Conservation (phyloP, 2,888 invertebrate genomes). For the Acleris emargana region DNA sequence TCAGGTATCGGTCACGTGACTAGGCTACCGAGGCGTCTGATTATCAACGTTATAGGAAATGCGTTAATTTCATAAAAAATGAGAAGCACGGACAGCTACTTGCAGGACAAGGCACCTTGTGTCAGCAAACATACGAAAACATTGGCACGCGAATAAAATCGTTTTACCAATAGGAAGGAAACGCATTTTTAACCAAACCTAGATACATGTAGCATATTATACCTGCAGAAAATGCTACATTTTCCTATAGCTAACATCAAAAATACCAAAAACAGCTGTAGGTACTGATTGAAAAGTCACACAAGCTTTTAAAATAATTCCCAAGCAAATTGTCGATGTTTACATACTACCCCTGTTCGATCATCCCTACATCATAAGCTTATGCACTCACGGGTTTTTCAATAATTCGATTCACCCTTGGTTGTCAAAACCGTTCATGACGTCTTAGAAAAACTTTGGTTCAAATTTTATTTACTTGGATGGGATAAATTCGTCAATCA, state of each 20-base stretch:
- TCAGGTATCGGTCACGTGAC: constrained; percentile 71
- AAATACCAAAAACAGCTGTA: constrained; percentile 2
- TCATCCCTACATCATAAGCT: constrained; percentile 48
- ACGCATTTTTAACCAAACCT: too few species aligned
- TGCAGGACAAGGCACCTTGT: too few species aligned
- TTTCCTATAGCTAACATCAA: constrained; percentile 2
- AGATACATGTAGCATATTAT: too few species aligned
- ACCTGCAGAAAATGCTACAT: neutral
- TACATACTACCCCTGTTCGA: constrained; percentile 51
- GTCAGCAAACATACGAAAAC: too few species aligned
- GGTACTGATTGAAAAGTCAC: constrained; percentile 15
- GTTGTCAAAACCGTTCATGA: constrained; percentile 60
- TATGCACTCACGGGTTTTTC: constrained; percentile 51
- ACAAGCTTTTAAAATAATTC: constrained; percentile 28
- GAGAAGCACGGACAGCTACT: too few species aligned
- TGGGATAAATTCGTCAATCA: constrained; percentile 76
- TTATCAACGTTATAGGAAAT: constrained; percentile 43
- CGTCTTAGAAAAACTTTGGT: constrained; percentile 52
- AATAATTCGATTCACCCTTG: constrained; percentile 65
- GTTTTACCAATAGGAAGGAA: too few species aligned
- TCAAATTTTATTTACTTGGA: constrained; percentile 66
- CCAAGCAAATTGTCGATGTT: constrained; percentile 42
- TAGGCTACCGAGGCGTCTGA: constrained; percentile 42
- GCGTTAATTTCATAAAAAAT: neutral
- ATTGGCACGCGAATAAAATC: too few species aligned